Percentiles rank a stretch among this genome's conserved stretches.
Evolutionary conservation across 1,140 invertebrate genomes (phyloP).

Genomic region (Piezodorus guildinii): DNA sequence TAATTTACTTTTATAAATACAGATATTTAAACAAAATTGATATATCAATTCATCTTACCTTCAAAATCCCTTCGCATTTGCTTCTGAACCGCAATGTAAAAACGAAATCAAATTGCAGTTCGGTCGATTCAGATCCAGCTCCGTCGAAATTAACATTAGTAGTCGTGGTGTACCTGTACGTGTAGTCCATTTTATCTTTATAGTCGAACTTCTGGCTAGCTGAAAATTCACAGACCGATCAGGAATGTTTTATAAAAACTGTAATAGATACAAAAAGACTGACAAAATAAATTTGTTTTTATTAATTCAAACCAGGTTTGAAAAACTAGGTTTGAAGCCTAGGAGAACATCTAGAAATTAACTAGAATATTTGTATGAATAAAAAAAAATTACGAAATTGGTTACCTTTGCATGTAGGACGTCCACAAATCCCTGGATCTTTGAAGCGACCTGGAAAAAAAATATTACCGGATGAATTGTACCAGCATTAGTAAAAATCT

Average conservation of each 20-base stretch:
- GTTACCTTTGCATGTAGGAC: conserved; percentile 44
- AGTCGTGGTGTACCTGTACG: conserved; percentile 50
- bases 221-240: conserved; percentile 32
- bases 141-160: conserved; percentile 51
- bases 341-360: no score
- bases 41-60: conserved; percentile 34
- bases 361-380: not conserved
- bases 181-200: conserved; percentile 40
- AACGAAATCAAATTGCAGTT: conserved; percentile 43
- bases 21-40: no score
- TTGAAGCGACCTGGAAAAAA: conserved; percentile 44
- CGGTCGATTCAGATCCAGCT: conserved; percentile 51
- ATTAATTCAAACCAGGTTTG: no score
- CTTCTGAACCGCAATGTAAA: conserved; percentile 44
- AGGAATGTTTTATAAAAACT: no score
- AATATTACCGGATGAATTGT: not conserved
- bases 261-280: no score
- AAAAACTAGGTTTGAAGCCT: no score
- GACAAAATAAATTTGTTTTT: no score
- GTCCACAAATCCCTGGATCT: conserved; percentile 51
- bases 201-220: conserved; percentile 49
- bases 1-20: no score
- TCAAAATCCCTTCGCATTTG: conserved; percentile 45
- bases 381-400: not conserved
- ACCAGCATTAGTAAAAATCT: no score